Evolutionary conservation across 2,888 invertebrate species (phyloP).

Genomic region (Norana najaformis): DNA sequence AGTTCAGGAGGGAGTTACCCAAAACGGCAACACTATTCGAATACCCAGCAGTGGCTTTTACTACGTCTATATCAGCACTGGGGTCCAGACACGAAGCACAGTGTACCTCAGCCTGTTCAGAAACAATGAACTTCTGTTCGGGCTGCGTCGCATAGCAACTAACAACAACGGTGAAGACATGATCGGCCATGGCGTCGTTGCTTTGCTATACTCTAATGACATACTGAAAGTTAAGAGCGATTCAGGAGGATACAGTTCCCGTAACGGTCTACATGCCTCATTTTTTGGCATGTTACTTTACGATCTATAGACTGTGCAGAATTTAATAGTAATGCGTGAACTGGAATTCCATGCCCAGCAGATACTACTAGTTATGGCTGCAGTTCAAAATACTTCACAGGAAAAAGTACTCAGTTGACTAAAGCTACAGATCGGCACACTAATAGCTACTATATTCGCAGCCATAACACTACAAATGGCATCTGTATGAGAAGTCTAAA

Average conservation of each 20-base stretch:
- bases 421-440: constrained; percentile 6
- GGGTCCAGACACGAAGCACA: constrained; percentile 1
- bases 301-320: not conserved
- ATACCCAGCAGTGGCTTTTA: constrained; percentile 35
- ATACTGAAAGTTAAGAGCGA: constrained; percentile 28
- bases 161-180: constrained; percentile 32
- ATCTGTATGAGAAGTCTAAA: not conserved
- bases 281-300: constrained; percentile 36
- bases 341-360: not conserved
- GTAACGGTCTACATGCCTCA: constrained; percentile 35
- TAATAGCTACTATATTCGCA: not conserved
- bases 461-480: not conserved
- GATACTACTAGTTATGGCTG: not conserved
- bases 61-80: constrained; percentile 37
- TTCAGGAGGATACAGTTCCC: constrained; percentile 24
- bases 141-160: constrained; percentile 30
- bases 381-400: too few relatives aligned
- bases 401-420: not conserved
- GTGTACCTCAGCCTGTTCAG: constrained; percentile 26
- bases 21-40: constrained; percentile 22
- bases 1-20: constrained; percentile 18
- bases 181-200: constrained; percentile 35
- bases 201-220: constrained; percentile 27
- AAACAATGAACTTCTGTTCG: constrained; percentile 32
- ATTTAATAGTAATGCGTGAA: not conserved